Evolutionary conservation across 2,797 vertebrate species (phyloP), one percentile per base, ranked within the genome.

Genomic region (Sebastes trivittatus): DNA sequence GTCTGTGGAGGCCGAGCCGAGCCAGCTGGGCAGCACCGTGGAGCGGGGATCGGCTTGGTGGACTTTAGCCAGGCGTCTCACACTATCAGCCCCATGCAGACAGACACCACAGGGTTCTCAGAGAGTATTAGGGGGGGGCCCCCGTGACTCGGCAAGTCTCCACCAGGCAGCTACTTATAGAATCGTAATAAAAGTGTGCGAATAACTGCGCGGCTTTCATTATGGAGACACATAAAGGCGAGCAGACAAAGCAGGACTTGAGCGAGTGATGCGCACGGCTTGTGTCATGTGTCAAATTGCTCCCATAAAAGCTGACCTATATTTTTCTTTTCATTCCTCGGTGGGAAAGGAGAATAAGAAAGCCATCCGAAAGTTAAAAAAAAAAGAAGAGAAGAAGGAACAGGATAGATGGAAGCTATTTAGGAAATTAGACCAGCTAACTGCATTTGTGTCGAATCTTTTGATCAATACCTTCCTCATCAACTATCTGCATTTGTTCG

Each of bases 301-400:
- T 94, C 87, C 86, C 86, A 92, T 91, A 92, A 94, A 94, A 93
- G 92, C 86, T 91, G 93, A 93, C 94, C 93, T 92, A 94, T 88
- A 93, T 94, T 93, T 54, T 92, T 75, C 65, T 81, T 80, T 86
- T 84, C 82, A 85, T 85, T 92, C 75, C 86, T 87, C 62, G 2
- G 30, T 23, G 54, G 79, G 72, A 70, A 84, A 78, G 34, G 56
- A 88, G 72, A 38, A 83, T 82, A 66, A 86, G 66, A 75, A 82
- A 79, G 70, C 55, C 55, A 55, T 80, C 23, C 49, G 38, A 82
- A 64, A 62, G 46, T 78, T 5, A 71, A 82, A 79, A 69, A 55
- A 11, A n/a, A 77, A 67, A 58, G 49, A 79, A 77, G 46, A 59
- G 69, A 78, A 62, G 56, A 63, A 81, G 69, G 74, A 81, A 34